Evolutionary conservation across 2,113 vertebrate genomes (phyloP).

Genomic region (Apodemus speciosus): DNA sequence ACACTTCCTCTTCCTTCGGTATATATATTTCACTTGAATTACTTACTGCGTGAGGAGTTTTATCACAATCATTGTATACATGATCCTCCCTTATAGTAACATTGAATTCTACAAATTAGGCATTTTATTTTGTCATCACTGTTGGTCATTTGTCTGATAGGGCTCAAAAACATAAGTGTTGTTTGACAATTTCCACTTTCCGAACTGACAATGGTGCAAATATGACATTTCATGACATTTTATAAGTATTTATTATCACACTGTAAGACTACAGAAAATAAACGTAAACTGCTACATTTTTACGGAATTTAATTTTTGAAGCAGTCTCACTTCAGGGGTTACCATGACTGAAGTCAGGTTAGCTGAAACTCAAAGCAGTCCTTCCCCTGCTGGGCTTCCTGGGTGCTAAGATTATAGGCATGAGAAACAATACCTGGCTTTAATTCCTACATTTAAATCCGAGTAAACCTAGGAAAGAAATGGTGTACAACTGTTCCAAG

Average conservation of each 20-base stretch:
- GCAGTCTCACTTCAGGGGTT: background rate
- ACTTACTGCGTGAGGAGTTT: background rate
- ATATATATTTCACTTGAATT: background rate
- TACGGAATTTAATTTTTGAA: background rate
- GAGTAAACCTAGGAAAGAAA: slow-evolving; percentile 11
- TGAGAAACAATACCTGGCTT: background rate
- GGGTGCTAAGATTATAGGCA: background rate
- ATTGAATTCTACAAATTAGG: background rate
- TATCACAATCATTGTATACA: background rate
- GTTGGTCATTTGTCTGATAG: background rate
- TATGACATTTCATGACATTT: background rate
- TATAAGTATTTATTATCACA: background rate
- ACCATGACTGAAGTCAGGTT: background rate
- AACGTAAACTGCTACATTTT: background rate
- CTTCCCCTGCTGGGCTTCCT: background rate
- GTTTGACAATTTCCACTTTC: slow-evolving; percentile 18
- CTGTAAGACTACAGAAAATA: background rate
- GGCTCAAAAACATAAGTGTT: background rate
- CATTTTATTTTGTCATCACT: background rate
- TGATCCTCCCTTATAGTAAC: background rate
- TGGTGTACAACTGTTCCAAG: slow-evolving; percentile 25
- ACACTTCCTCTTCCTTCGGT: slow-evolving; percentile 1
- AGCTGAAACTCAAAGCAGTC: background rate
- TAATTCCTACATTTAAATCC: slow-evolving; percentile 7
- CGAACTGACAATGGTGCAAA: background rate